Percentiles rank a stretch among this genome's conserved stretches.
phyloP scores from a whole-genome alignment of 1,140 invertebrate species.

The Drosophila triauraria region DNA sequence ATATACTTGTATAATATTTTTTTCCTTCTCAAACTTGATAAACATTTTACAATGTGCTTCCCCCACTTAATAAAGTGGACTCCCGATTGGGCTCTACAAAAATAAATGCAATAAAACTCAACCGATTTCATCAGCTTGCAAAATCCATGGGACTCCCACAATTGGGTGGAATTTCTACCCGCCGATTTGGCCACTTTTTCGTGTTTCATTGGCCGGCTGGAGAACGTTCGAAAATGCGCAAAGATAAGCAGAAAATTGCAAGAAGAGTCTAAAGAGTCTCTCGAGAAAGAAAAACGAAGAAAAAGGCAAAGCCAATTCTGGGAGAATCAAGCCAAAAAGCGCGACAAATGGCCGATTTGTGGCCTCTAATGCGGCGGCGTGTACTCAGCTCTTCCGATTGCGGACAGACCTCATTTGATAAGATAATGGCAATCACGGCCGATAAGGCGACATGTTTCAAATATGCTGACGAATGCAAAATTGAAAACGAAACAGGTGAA shows the following conservation, averaged over 20 bases:
- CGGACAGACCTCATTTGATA: conserved; percentile 31
- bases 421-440: conserved; percentile 37
- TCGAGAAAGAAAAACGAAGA: conserved; percentile 9
- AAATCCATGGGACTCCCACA: conserved; percentile 45
- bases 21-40: neutral
- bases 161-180: conserved; percentile 7
- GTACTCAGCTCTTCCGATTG: conserved; percentile 28
- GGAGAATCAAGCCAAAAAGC: conserved; percentile 27
- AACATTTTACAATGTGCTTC: conserved; percentile 10
- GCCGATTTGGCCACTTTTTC: conserved; percentile 15
- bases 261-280: conserved; percentile 4
- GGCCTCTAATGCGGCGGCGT: conserved; percentile 37
- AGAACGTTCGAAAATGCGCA: conserved; percentile 62
- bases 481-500: neutral
- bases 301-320: conserved; percentile 2
- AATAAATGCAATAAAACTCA: conserved; percentile 6
- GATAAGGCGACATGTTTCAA: conserved; percentile 34
- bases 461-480: conserved; percentile 29
- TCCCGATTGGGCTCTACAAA: neutral
- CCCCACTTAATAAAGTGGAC: neutral
- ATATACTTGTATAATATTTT: too few relatives aligned
- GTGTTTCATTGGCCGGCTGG: conserved; percentile 6
- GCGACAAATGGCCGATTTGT: conserved; percentile 49
- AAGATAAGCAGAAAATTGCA: conserved; percentile 64
- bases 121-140: conserved; percentile 33